Conservation (phyloP, 1,140 invertebrate genomes). For the Penaeus vannamei region DNA sequence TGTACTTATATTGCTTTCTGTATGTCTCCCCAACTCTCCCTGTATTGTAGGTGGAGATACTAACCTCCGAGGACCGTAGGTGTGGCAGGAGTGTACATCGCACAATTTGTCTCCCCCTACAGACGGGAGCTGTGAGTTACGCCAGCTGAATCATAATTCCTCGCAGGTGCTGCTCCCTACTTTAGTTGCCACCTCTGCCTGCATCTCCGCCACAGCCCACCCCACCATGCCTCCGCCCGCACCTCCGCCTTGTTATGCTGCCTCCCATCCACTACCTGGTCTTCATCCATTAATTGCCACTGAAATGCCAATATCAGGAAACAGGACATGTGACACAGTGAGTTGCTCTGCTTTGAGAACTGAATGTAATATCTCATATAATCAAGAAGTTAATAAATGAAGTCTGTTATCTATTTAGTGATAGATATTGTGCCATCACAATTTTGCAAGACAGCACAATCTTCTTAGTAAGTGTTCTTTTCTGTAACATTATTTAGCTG, state of each 20-base stretch:
- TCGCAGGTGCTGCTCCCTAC: constrained; percentile 55
- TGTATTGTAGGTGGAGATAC: constrained; percentile 46
- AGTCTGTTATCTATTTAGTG: no score
- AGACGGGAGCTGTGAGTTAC: constrained; percentile 57
- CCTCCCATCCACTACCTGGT: constrained; percentile 21
- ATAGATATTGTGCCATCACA: no score
- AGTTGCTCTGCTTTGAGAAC: no score
- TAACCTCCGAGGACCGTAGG: constrained; percentile 32
- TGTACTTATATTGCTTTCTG: background rate
- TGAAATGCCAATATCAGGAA: no score
- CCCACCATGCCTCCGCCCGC: constrained; percentile 25
- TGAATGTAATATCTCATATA: no score
- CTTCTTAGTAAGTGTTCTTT: no score
- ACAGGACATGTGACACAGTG: no score
- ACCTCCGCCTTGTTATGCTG: constrained; percentile 23
- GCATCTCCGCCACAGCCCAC: constrained; percentile 23
- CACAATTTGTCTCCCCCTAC: constrained; percentile 52
- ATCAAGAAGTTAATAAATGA: no score
- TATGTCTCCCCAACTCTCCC: constrained; percentile 2
- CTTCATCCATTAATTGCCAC: background rate
- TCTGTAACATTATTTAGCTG: no score
- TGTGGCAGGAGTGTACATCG: constrained; percentile 54
- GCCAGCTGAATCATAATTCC: constrained; percentile 53
- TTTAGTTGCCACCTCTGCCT: constrained; percentile 44
- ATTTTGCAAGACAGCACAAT: no score